Evolutionary conservation across 2,797 vertebrate genomes (phyloP).

Genomic region (Rhynchotus rufescens): DNA sequence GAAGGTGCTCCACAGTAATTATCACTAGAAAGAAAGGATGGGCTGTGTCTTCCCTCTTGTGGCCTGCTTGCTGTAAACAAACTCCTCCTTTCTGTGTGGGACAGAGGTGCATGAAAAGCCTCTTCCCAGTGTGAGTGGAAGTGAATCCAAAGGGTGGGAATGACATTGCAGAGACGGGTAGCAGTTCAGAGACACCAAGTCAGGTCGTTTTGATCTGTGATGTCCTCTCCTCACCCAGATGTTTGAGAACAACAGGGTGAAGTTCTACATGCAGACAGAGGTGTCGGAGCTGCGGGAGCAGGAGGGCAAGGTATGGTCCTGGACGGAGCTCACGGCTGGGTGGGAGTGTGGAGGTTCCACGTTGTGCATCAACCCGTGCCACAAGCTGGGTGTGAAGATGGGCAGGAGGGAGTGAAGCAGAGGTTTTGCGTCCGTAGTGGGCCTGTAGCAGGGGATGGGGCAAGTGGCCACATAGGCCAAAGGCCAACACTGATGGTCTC

Average conservation of each 20-base stretch:
- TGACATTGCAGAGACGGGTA: neutral
- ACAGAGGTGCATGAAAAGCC: neutral
- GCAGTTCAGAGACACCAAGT: neutral
- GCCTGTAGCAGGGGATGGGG: neutral
- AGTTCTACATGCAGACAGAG: slow-evolving; percentile 99
- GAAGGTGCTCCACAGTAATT: neutral
- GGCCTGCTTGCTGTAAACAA: neutral
- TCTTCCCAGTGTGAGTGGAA: accelerated
- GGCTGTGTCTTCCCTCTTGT: neutral
- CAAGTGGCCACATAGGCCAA: neutral
- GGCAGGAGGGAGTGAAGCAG: too few species aligned
- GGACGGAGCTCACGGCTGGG: neutral
- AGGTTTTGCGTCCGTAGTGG: neutral
- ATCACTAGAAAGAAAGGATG: neutral
- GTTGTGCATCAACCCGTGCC: neutral
- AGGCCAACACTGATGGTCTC: too few species aligned
- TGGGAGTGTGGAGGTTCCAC: neutral
- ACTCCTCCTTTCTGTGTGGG: neutral
- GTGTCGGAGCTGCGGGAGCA: slow-evolving; percentile 95
- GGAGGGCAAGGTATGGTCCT: slow-evolving; percentile 91
- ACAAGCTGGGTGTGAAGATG: neutral
- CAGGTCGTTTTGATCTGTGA: neutral
- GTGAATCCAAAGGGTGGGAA: neutral
- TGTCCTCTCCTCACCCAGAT: slow-evolving; percentile 79
- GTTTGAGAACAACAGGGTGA: slow-evolving; percentile 94